Evolutionary conservation across 2,888 invertebrate species (phyloP).

Genomic region (Venustoraphidia nigricollis): DNA sequence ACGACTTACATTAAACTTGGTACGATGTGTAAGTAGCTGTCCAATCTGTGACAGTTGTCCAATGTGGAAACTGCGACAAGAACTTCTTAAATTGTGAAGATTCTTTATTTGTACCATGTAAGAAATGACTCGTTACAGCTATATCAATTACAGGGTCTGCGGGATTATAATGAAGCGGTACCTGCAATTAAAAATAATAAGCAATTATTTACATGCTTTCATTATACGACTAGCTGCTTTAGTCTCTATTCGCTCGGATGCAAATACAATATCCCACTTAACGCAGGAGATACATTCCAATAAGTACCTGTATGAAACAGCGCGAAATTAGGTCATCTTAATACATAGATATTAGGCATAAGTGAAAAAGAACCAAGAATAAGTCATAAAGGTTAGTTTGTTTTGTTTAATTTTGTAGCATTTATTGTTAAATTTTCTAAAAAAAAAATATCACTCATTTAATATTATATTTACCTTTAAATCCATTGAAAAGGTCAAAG

Average conservation of each 20-base stretch:
- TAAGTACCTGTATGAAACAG: no score
- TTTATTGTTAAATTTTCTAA: no score
- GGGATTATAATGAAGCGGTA: background rate
- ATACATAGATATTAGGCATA: no score
- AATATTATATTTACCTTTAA: slow-evolving; percentile 33
- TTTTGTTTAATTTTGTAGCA: no score
- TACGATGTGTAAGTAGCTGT: slow-evolving; percentile 51
- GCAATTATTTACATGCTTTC: background rate
- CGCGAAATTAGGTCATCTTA: no score
- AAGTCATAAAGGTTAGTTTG: no score
- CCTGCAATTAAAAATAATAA: background rate
- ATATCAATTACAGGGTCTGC: slow-evolving; percentile 34
- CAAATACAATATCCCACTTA: no score
- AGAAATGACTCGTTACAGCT: slow-evolving; percentile 43
- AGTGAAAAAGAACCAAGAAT: no score
- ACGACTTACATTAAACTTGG: slow-evolving; percentile 24
- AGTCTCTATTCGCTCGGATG: no score
- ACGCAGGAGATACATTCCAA: no score
- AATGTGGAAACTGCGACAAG: slow-evolving; percentile 41
- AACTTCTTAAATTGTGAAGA: slow-evolving; percentile 35
- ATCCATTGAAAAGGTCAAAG: slow-evolving; percentile 41
- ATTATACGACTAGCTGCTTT: no score
- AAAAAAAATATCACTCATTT: no score
- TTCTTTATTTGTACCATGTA: slow-evolving; percentile 36
- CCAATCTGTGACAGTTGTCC: slow-evolving; percentile 54